A percentile compares a stretch with the other conserved stretches of the same genome.
Evolutionary conservation across 2,888 invertebrate genomes (phyloP).

Genomic region (Hyposoter didymator): DNA sequence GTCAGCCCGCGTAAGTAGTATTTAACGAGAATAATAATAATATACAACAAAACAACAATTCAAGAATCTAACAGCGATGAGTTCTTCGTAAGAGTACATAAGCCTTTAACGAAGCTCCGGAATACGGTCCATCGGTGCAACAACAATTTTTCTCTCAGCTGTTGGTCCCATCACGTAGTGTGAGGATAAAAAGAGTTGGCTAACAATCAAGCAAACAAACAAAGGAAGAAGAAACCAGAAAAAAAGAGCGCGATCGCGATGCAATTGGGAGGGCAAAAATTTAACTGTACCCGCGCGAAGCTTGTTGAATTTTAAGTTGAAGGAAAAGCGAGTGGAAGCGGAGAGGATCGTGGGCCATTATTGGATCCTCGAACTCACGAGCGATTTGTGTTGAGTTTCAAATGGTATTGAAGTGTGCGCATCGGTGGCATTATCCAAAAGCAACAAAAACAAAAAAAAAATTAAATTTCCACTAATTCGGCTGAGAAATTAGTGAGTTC

Average conservation of each 20-base stretch:
- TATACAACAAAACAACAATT: background rate
- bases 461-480: background rate
- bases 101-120: slow-evolving; percentile 25
- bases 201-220: background rate
- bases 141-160: slow-evolving; percentile 1
- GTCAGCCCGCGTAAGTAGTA: background rate
- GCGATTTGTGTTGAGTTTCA: background rate
- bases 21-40: background rate
- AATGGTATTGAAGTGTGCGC: background rate
- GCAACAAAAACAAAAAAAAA: background rate
- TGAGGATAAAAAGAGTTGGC: background rate
- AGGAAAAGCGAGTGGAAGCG: background rate
- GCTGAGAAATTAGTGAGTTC: background rate
- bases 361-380: background rate
- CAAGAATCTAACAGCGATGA: background rate
- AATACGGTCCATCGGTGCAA: background rate
- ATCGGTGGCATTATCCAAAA: background rate
- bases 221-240: background rate
- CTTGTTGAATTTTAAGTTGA: background rate
- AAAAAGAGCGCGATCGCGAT: background rate
- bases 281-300: background rate
- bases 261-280: background rate
- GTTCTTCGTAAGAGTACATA: slow-evolving; percentile 13
- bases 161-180: slow-evolving; percentile 33
- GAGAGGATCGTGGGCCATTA: background rate